Evolutionary conservation across 2,797 vertebrate genomes (phyloP).

Genomic region (Etheostoma nigrum): DNA sequence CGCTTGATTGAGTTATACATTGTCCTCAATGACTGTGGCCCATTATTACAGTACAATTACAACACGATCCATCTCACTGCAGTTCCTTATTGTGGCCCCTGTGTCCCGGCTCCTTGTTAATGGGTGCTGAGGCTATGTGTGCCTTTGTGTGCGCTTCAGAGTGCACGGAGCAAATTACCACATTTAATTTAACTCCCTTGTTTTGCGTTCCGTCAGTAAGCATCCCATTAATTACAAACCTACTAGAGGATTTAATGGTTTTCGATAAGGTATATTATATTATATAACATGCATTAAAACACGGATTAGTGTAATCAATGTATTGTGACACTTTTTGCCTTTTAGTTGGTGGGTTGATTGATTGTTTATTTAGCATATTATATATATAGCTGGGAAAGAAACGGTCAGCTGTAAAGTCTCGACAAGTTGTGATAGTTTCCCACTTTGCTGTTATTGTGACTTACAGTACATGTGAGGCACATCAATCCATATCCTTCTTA

Average conservation of each 20-base stretch:
- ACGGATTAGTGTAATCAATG: conserved; percentile 27
- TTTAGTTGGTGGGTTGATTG: conserved; percentile 1
- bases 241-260: conserved; percentile 63
- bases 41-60: conserved; percentile 61
- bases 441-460: conserved; percentile 2
- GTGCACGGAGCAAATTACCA: conserved; percentile 59
- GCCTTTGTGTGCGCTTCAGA: conserved; percentile 39
- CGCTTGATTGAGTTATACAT: conserved; percentile 9
- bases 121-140: conserved; percentile 32
- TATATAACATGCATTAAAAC: conserved; percentile 40
- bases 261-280: conserved; percentile 61
- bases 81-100: conserved; percentile 36
- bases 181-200: conserved; percentile 65
- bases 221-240: conserved; percentile 68
- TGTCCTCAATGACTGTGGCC: conserved; percentile 34
- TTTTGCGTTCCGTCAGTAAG: conserved; percentile 56
- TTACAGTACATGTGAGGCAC: not conserved
- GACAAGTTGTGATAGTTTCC: not conserved
- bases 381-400: conserved; percentile 20
- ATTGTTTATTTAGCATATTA: conserved; percentile 17
- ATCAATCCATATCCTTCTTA: not conserved
- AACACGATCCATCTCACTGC: conserved; percentile 44
- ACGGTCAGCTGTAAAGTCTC: not conserved
- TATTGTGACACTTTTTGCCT: conserved; percentile 6
- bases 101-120: conserved; percentile 33